Conservation (phyloP, 2,797 vertebrate genomes). For the Anguilla megastoma region DNA sequence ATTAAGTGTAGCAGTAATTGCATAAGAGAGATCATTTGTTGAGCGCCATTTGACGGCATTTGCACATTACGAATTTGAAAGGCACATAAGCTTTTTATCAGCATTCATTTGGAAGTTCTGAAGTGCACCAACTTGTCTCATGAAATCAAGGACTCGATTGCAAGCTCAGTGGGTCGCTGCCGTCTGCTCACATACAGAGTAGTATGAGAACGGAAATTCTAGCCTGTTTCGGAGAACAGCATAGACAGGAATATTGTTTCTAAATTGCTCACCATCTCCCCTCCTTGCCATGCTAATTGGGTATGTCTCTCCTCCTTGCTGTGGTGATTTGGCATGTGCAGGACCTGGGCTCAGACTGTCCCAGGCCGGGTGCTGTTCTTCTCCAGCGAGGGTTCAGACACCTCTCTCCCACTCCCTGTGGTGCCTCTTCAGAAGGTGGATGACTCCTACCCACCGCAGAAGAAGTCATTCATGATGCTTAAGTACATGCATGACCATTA, state of each 20-base stretch:
- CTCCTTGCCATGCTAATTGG: background rate
- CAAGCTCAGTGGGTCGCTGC: background rate
- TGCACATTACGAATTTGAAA: background rate
- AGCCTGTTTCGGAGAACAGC: background rate
- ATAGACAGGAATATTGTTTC: background rate
- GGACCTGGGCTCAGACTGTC: conserved; percentile 93
- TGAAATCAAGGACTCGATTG: too few relatives aligned
- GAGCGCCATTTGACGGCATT: background rate
- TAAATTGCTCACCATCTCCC: background rate
- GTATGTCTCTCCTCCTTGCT: background rate
- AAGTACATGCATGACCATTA: conserved; percentile 97
- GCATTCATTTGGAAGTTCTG: too few relatives aligned
- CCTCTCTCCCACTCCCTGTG: conserved; percentile 83
- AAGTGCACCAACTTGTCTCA: too few relatives aligned
- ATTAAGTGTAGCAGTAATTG: background rate
- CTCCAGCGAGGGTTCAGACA: conserved; percentile 94
- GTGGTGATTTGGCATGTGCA: conserved; percentile 61
- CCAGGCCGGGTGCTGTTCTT: conserved; percentile 96
- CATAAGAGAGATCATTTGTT: background rate
- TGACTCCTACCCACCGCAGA: conserved; percentile 92
- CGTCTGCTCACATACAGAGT: background rate
- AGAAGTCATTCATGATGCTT: conserved; percentile 99
- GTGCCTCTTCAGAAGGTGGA: conserved; percentile 85
- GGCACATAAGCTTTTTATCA: too few relatives aligned
- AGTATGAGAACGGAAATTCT: background rate